These are phyloP conservation scores for Cacoxenus indagator DNA, from an alignment of 2,888 invertebrate species.

Conservation along the genomic window DNA sequence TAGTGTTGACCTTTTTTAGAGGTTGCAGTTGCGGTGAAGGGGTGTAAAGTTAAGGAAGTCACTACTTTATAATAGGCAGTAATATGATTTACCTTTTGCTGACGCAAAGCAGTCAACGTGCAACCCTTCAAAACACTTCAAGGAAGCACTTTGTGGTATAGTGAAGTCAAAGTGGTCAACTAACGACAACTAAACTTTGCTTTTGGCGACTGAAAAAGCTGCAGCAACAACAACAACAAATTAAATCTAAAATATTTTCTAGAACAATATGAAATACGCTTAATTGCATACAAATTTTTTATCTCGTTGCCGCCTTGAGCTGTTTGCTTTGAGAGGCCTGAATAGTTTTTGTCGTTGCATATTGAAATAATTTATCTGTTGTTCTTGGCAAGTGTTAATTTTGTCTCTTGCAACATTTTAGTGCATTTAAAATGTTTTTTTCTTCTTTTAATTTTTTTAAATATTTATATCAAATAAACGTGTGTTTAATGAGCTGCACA, in stretches of 20 bases:
- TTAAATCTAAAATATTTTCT: not conserved
- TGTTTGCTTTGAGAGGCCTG: not conserved
- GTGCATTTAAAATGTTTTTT: not conserved
- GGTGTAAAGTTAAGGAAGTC: not conserved
- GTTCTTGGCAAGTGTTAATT: not conserved
- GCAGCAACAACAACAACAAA: not conserved
- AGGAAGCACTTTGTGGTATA: not conserved
- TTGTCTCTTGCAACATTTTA: not conserved
- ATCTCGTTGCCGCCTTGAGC: not conserved
- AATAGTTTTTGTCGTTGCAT: slow-evolving; percentile 4
- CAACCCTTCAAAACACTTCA: not conserved
- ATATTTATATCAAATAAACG: not conserved
- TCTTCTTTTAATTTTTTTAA: not conserved
- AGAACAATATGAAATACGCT: not conserved
- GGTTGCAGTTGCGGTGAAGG: too few relatives aligned
- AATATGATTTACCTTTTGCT: slow-evolving; percentile 1
- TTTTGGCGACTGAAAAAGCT: not conserved
- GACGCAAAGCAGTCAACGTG: not conserved
- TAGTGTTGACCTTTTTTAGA: not conserved
- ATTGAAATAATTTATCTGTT: slow-evolving; percentile 1
- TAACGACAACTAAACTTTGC: not conserved
- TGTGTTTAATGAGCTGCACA: not conserved
- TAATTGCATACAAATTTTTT: slow-evolving; percentile 1
- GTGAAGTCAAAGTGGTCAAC: not conserved
- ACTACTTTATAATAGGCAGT: not conserved